Evolutionary conservation across 2,113 vertebrate species (phyloP), one percentile per base, ranked within the genome.

Genomic region (Procavia capensis): DNA sequence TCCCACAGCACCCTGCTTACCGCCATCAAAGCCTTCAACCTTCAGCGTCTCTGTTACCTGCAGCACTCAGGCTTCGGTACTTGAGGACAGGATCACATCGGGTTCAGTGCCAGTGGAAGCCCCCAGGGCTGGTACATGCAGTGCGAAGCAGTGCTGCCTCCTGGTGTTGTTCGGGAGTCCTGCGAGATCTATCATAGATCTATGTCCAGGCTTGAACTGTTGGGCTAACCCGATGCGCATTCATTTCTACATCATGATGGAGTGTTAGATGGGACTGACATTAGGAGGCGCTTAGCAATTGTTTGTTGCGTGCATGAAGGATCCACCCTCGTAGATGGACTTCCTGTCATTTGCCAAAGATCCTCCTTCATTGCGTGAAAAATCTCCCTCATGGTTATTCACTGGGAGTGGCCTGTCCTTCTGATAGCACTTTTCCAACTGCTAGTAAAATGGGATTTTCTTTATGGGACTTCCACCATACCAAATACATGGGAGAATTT

Each of bases 31-130:
- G 43, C 43, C 0, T 5, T 36, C 20, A 0, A 34, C 16, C 0
- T 10, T 13, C 14, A 6, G 2, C 10, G 20, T 5, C 64, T 84
- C 83, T 31, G 0, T 70, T 36, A 2, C n/a, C 39, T 22, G 27
- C 9, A 2, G 34, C 3, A 19, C 0, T 43, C 34, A 20, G 0
- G 3, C 0, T 10, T 70, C 13, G 3, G 7, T 29, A 36, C 57
- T 84, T 80, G 9, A 36, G 39, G 29, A 76, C 25, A 54, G 36
- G 29, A 16, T 22, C 22, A 24, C 27, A 1, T 1, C 41, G 70
- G 10, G 20, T 75, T 75, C 54, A 63, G 24, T 43, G 2, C 8
- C 3, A 41, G 25, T 3, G 5, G 80, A 72, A 39, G n/a, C 14
- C 29, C 3, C 2, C 19, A 11, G 22, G 68, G 36, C 47, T 7